Evolutionary conservation across 2,888 invertebrate species (phyloP), one percentile per base, ranked within the genome.

Genomic region (Hypena proboscidalis): DNA sequence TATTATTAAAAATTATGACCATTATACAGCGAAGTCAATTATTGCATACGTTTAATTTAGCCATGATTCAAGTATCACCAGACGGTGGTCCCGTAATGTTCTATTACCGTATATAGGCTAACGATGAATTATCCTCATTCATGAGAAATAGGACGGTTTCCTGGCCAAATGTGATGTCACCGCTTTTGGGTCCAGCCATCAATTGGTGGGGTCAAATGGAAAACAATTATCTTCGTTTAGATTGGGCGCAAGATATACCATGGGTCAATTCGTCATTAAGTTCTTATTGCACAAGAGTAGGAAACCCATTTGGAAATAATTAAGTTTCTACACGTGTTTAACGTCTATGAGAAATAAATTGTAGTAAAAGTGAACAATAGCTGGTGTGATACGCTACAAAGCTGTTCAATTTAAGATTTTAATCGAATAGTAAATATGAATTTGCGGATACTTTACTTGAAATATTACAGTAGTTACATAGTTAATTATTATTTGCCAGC

Each of bases 131-230:
- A 34, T 26, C 30, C 40, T 41, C 20, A 38, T 42, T 58, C 15
- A 7, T 5, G 20, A n/a, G 8, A 15, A 13, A 33, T 23, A 6
- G 26, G 3, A 13, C 15, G n/a, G 3, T 23, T 22, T 46, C 19
- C 46, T 50, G 48, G 14, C 20, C 20, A 9, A 15, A 31, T 26
- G 25, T 35, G 23, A 37, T 31, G 44, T 42, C 31, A 41, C 26
- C 25, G 25, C 4, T 29, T 42, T 47, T 10, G 13, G 20, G 9
- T 17, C 37, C n/a, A 13, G 15, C 17, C 27, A 26, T 9, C 26
- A 35, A 45, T 40, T 45, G 45, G 11, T n/a, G 10, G 10, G 58
- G 58, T 60, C 44, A 58, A 58, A 5, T 45, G 41, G 20, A 34
- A 32, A 29, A 8, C 47, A 50, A 41, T 58, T 46, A 23, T 20